Percentiles rank a stretch among this genome's conserved stretches.
Evolutionary conservation across 2,888 invertebrate species (phyloP).

Genomic region (Mamestra brassicae): DNA sequence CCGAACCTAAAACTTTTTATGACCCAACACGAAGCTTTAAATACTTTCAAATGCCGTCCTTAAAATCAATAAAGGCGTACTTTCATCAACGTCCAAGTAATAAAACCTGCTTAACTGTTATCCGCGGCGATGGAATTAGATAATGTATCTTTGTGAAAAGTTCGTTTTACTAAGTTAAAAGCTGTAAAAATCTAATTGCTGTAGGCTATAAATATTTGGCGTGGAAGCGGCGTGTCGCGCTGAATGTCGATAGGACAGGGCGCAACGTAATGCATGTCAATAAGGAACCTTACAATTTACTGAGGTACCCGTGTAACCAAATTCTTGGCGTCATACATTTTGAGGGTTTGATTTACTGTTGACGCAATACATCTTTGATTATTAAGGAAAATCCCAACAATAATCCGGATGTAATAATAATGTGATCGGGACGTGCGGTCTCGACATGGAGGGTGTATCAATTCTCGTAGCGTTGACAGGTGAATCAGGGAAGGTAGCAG

Average conservation of each 20-base stretch:
- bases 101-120: slow-evolving; percentile 88
- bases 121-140: slow-evolving; percentile 86
- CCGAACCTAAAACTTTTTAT: slow-evolving; percentile 84
- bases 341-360: slow-evolving; percentile 68
- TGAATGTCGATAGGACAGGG: slow-evolving; percentile 82
- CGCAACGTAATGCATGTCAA: slow-evolving; percentile 85
- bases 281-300: slow-evolving; percentile 82
- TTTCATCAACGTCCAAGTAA: slow-evolving; percentile 87
- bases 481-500: slow-evolving; percentile 18
- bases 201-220: slow-evolving; percentile 85
- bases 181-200: slow-evolving; percentile 87
- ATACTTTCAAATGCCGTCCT: slow-evolving; percentile 86
- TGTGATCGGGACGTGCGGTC: slow-evolving; percentile 45
- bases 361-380: slow-evolving; percentile 57
- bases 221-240: slow-evolving; percentile 76
- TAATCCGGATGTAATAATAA: slow-evolving; percentile 49
- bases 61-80: slow-evolving; percentile 89
- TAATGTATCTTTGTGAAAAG: slow-evolving; percentile 86
- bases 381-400: slow-evolving; percentile 50
- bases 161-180: slow-evolving; percentile 78
- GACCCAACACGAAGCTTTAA: slow-evolving; percentile 83
- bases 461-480: slow-evolving; percentile 24
- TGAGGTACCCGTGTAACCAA: slow-evolving; percentile 74
- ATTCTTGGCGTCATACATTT: slow-evolving; percentile 79
- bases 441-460: slow-evolving; percentile 24